These are phyloP conservation scores for Dendrocincla tyrannina DNA, from an alignment of 2,797 vertebrate genomes.

Conservation along the genomic window DNA sequence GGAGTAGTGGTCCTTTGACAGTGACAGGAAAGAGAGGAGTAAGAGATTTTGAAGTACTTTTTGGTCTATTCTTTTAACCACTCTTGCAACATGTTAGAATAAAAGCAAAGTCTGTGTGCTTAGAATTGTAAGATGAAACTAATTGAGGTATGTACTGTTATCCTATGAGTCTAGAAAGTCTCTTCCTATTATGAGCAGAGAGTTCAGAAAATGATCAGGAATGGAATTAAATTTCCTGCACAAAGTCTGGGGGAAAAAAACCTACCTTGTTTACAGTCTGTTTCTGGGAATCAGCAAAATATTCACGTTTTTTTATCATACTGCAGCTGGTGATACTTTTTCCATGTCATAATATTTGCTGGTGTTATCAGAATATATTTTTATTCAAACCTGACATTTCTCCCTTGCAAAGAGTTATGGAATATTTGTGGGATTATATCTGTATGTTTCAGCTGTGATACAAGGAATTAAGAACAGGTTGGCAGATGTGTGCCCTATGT, in stretches of 20 bases:
- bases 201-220: not conserved
- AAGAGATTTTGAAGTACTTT: not conserved
- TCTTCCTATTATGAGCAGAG: not conserved
- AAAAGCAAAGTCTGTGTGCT: not conserved
- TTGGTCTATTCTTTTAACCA: not conserved
- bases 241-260: not conserved
- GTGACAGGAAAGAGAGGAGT: not conserved
- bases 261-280: not conserved
- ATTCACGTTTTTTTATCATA: not conserved
- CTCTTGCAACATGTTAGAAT: not conserved
- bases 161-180: not conserved
- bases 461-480: not conserved
- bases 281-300: not conserved
- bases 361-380: not conserved
- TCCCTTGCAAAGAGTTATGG: not conserved
- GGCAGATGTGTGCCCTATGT: not conserved
- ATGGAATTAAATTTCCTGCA: not conserved
- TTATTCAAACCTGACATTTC: not conserved
- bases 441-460: not conserved
- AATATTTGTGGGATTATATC: constrained; percentile 12
- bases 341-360: not conserved
- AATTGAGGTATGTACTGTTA: not conserved
- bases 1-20: not conserved
- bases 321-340: not conserved
- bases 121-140: not conserved